Evolutionary conservation across 2,797 vertebrate genomes (phyloP).

Genomic region (Chaetodon trifasciatus): DNA sequence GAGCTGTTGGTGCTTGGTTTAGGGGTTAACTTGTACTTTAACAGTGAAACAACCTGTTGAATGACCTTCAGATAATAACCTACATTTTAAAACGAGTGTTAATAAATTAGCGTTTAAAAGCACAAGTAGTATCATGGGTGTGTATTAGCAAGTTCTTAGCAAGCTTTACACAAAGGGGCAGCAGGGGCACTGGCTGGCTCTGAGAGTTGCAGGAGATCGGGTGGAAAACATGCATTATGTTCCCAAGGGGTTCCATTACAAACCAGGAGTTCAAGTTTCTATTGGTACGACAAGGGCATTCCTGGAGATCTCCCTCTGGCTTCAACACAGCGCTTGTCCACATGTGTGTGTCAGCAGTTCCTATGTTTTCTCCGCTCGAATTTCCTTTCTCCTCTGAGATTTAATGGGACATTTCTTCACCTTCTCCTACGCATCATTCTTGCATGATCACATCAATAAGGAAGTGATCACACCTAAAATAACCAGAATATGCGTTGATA

Average conservation of each 20-base stretch:
- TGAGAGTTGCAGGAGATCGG: conserved; percentile 46
- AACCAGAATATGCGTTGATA: conserved; percentile 15
- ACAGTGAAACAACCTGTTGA: not conserved
- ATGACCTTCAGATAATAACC: not conserved
- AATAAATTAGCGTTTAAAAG: conserved; percentile 17
- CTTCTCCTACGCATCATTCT: conserved; percentile 40
- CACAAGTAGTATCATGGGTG: not conserved
- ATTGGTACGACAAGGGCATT: conserved; percentile 50
- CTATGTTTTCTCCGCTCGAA: conserved; percentile 45
- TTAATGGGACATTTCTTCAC: conserved; percentile 44
- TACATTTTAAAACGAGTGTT: not conserved
- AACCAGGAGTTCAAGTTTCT: conserved; percentile 64
- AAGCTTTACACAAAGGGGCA: conserved; percentile 43
- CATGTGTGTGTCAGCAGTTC: conserved; percentile 56
- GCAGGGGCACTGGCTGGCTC: conserved; percentile 17
- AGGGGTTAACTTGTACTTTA: not conserved
- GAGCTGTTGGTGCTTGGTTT: not conserved
- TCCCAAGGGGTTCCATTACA: conserved; percentile 73
- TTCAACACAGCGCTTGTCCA: conserved; percentile 28
- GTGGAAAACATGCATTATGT: conserved; percentile 55
- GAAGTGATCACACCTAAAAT: conserved; percentile 41
- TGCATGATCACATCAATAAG: conserved; percentile 45
- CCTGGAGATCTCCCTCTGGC: conserved; percentile 52
- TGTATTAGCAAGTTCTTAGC: conserved; percentile 4
- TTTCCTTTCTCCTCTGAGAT: conserved; percentile 50